Evolutionary conservation across 2,113 vertebrate genomes (phyloP).

Genomic region (Gymnogyps californianus): DNA sequence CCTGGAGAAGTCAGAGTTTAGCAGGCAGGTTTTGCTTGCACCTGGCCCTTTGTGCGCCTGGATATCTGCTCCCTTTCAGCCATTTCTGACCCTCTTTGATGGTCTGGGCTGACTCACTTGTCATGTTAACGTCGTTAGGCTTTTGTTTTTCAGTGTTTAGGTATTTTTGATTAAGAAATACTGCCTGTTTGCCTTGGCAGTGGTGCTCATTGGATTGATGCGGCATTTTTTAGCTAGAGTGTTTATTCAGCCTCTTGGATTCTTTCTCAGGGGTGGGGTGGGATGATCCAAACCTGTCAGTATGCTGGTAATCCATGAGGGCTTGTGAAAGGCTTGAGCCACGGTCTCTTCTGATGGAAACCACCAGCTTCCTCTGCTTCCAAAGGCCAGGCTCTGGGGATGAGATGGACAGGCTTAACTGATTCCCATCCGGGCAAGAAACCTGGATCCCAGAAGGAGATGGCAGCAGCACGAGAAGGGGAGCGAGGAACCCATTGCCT

Average conservation of each 20-base stretch:
- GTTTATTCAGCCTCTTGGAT: slow-evolving; percentile 41
- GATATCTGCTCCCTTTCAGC: background rate
- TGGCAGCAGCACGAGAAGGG: background rate
- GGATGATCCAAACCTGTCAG: background rate
- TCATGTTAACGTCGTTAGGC: background rate
- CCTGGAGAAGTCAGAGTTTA: background rate
- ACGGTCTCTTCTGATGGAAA: background rate
- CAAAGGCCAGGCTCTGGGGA: background rate
- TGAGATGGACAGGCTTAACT: background rate
- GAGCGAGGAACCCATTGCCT: background rate
- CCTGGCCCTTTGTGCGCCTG: background rate
- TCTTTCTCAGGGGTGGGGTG: slow-evolving; percentile 12
- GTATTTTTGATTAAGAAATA: slow-evolving; percentile 43
- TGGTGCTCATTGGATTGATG: background rate
- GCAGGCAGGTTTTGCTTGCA: background rate
- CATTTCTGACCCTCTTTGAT: background rate
- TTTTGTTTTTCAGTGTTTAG: slow-evolving; percentile 47
- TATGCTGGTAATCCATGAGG: background rate
- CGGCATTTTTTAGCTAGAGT: background rate
- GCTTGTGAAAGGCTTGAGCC: background rate
- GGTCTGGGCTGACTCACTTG: slow-evolving; percentile 2
- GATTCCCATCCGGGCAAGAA: background rate
- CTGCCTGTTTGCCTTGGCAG: slow-evolving; percentile 52
- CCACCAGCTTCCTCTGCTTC: background rate
- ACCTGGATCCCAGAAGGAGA: background rate